Conservation (phyloP, 2,113 vertebrate species). For the Odocoileus hemionus region DNA sequence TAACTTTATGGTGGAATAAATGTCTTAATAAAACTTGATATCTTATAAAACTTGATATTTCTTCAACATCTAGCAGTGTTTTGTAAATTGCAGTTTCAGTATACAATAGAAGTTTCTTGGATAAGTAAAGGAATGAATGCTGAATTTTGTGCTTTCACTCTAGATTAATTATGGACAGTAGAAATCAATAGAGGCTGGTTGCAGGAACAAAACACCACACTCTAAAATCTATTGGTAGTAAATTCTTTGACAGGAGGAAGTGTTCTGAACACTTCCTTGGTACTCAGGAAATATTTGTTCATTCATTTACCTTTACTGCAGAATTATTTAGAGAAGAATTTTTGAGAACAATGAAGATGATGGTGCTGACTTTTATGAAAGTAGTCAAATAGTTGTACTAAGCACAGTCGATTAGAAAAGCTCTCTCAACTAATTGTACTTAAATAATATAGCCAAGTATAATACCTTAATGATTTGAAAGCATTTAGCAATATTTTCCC, state of each 20-base stretch:
- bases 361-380: constrained; percentile 24
- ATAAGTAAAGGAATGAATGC: not conserved
- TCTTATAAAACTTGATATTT: not conserved
- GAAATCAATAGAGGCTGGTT: not conserved
- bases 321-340: constrained; percentile 13
- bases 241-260: not conserved
- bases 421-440: not conserved
- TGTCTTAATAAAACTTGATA: not conserved
- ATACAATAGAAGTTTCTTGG: not conserved
- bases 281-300: constrained; percentile 18
- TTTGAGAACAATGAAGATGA: not conserved
- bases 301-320: not conserved
- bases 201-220: not conserved
- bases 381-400: constrained; percentile 11
- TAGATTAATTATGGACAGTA: not conserved
- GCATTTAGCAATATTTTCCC: not conserved
- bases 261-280: constrained; percentile 1
- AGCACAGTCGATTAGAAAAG: not conserved
- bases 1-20: not conserved
- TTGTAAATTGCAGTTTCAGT: not conserved
- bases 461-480: not conserved
- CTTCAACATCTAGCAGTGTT: not conserved
- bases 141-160: not conserved
- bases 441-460: not conserved
- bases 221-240: not conserved